Percentiles rank a stretch among this genome's conserved stretches.
These are phyloP conservation scores for Ligdia adustata DNA, from an alignment of 2,888 invertebrate genomes.

Conservation along the genomic window DNA sequence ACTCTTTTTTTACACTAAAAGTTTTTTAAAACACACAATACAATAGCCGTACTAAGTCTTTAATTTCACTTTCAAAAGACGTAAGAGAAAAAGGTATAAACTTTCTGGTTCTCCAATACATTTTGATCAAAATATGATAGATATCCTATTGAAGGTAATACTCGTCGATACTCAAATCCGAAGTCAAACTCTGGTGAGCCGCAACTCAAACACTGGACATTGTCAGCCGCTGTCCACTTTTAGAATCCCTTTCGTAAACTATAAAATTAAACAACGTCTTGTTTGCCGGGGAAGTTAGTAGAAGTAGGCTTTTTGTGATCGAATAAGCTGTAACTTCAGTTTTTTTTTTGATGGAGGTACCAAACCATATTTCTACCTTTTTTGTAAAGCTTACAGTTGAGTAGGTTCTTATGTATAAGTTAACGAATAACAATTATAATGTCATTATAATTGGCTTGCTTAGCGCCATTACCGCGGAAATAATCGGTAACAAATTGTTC, in stretches of 20 bases:
- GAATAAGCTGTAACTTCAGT: neutral
- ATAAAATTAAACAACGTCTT: constrained; percentile 20
- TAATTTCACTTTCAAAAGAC: too few species aligned
- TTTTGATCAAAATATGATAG: neutral
- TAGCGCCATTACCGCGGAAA: too few species aligned
- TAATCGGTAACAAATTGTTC: too few species aligned
- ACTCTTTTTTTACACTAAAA: too few species aligned
- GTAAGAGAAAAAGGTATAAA: neutral
- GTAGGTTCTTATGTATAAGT: too few species aligned
- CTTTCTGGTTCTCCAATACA: neutral
- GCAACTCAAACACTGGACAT: constrained; percentile 50
- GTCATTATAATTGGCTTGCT: too few species aligned
- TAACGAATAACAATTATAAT: too few species aligned
- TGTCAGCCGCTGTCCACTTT: constrained; percentile 25
- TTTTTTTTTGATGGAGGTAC: neutral
- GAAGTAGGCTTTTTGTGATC: constrained; percentile 23
- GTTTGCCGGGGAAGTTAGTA: constrained; percentile 30
- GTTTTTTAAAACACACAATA: too few species aligned
- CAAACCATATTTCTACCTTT: neutral
- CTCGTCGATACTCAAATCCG: constrained; percentile 39
- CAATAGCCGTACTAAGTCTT: too few species aligned
- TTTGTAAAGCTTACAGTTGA: too few species aligned
- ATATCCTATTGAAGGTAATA: constrained; percentile 2
- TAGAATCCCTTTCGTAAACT: constrained; percentile 40
- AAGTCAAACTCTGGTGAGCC: constrained; percentile 49